Evolutionary conservation across 1,140 invertebrate genomes (phyloP).

Genomic region (Thaumatotibia leucotreta): DNA sequence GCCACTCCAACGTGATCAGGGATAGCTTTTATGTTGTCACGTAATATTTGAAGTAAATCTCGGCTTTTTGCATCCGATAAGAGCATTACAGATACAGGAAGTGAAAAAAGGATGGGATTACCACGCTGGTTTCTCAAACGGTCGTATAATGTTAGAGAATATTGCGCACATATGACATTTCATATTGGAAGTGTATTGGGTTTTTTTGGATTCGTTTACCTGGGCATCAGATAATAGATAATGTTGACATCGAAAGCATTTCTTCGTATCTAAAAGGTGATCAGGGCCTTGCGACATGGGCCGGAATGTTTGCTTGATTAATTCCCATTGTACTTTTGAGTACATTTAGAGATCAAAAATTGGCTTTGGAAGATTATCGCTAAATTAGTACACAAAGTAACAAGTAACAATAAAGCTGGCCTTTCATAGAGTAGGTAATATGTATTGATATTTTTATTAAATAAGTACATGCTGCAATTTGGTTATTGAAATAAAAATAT

Average conservation of each 20-base stretch:
- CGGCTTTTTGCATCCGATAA: conserved; percentile 9
- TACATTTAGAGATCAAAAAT: not conserved
- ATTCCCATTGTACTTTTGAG: not conserved
- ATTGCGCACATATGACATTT: not conserved
- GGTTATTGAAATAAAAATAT: too few relatives aligned
- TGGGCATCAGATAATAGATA: conserved; percentile 11
- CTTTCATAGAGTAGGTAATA: too few relatives aligned
- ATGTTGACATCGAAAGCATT: conserved; percentile 14
- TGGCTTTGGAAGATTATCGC: not conserved
- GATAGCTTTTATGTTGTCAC: not conserved
- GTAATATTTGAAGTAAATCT: not conserved
- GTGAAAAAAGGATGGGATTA: conserved; percentile 6
- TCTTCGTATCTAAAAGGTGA: not conserved
- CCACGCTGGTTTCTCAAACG: not conserved
- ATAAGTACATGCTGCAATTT: too few relatives aligned
- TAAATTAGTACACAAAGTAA: not conserved
- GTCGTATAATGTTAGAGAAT: not conserved
- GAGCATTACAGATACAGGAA: conserved; percentile 8
- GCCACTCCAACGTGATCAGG: not conserved
- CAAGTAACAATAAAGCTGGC: too few relatives aligned
- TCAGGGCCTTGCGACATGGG: not conserved
- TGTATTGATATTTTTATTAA: too few relatives aligned
- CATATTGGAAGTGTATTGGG: not conserved
- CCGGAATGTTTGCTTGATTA: not conserved
- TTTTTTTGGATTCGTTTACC: conserved; percentile 8